Evolutionary conservation across 2,113 vertebrate genomes (phyloP).

Genomic region (Miniopterus natalensis): DNA sequence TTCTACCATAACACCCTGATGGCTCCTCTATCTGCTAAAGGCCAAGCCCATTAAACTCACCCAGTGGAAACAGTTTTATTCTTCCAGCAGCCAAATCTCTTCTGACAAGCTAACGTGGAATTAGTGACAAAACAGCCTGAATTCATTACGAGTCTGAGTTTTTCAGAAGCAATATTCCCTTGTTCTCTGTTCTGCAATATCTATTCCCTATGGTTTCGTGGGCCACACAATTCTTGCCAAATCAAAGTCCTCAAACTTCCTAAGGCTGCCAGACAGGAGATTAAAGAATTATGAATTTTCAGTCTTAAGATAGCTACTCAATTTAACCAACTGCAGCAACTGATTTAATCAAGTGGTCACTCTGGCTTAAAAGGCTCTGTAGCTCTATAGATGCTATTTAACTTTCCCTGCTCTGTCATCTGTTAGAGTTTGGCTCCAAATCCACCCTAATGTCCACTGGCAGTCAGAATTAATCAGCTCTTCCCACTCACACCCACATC

Average conservation of each 20-base stretch:
- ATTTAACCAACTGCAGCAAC: not conserved
- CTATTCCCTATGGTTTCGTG: not conserved
- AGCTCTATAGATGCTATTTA: not conserved
- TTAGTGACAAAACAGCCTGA: not conserved
- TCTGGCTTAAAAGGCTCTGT: not conserved
- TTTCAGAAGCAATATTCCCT: not conserved
- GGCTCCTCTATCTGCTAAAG: not conserved
- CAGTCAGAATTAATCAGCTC: not conserved
- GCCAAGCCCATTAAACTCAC: not conserved
- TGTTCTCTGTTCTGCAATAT: not conserved
- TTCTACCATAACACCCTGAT: not conserved
- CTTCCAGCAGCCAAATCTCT: not conserved
- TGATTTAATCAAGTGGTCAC: not conserved
- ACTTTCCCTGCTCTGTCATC: slow-evolving; percentile 1
- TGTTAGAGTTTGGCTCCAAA: slow-evolving; percentile 15
- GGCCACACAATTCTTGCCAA: slow-evolving; percentile 6
- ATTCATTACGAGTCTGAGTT: not conserved
- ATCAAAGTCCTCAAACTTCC: not conserved
- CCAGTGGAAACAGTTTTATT: not conserved
- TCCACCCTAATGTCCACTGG: not conserved
- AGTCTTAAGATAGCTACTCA: not conserved
- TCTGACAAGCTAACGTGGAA: not conserved
- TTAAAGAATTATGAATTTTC: not conserved
- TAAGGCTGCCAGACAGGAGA: not conserved
- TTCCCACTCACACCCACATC: not conserved